Conservation (phyloP, 2,113 vertebrate genomes). For the Narcine bancroftii region DNA sequence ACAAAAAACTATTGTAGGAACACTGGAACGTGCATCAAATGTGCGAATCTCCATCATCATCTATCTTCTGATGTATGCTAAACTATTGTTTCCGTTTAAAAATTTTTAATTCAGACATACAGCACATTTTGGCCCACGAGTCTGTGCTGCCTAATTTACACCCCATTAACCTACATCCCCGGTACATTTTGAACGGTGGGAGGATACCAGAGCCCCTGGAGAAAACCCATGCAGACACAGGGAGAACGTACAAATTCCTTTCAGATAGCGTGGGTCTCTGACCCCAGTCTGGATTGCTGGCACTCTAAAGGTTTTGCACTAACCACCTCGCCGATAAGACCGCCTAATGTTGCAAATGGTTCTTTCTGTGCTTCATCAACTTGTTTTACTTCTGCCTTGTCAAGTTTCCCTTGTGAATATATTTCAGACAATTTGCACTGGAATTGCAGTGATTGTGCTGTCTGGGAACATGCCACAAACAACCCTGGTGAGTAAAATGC, state of each 20-base stretch:
- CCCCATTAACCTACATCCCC: too few species aligned
- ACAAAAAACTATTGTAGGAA: background rate
- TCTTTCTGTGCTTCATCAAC: background rate
- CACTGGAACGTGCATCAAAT: background rate
- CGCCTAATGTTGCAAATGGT: background rate
- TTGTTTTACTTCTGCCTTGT: background rate
- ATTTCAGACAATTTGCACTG: conserved; percentile 24
- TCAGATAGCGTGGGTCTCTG: too few species aligned
- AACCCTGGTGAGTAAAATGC: background rate
- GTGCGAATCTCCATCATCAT: background rate
- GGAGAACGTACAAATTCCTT: too few species aligned
- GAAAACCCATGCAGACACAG: too few species aligned
- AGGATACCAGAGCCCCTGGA: too few species aligned
- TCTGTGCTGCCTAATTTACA: too few species aligned
- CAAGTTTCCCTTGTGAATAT: background rate
- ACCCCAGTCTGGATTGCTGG: too few species aligned
- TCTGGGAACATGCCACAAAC: background rate
- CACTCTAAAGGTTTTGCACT: too few species aligned
- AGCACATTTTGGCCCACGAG: too few species aligned
- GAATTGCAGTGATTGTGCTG: conserved; percentile 24
- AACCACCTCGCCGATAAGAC: too few species aligned
- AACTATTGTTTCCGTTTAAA: background rate
- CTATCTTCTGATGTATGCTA: background rate
- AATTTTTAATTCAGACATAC: too few species aligned
- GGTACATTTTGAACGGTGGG: too few species aligned